Conservation (phyloP, 2,797 vertebrate genomes). For the Octomys mimax region DNA sequence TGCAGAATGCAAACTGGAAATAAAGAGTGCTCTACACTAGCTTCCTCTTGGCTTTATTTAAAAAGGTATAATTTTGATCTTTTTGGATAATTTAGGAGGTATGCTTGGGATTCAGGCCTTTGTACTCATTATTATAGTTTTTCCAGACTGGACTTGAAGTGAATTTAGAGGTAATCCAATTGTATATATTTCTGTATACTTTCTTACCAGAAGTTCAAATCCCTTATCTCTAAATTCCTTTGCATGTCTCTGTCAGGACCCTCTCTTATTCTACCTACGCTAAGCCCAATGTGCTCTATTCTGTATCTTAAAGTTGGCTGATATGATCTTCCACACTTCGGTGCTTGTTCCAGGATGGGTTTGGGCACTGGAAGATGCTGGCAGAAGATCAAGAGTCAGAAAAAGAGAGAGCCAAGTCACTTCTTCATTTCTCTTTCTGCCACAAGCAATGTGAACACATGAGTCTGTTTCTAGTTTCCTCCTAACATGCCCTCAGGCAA, state of each 20-base stretch:
- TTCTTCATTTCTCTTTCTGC: background rate
- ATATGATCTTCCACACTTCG: background rate
- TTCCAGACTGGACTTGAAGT: background rate
- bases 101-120: background rate
- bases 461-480: background rate
- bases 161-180: background rate
- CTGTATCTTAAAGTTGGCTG: background rate
- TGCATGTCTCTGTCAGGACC: background rate
- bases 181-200: background rate
- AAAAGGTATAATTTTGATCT: constrained; percentile 48
- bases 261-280: background rate
- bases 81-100: background rate
- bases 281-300: background rate
- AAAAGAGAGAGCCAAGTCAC: background rate
- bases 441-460: background rate
- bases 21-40: constrained; percentile 37
- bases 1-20: constrained; percentile 30
- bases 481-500: background rate
- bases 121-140: background rate
- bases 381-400: background rate
- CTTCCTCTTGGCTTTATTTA: constrained; percentile 56
- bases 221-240: background rate
- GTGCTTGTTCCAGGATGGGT: background rate
- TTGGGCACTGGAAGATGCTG: background rate
- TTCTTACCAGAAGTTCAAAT: background rate